Conservation (phyloP, 2,888 invertebrate genomes). For the Polydesmus complanatus region DNA sequence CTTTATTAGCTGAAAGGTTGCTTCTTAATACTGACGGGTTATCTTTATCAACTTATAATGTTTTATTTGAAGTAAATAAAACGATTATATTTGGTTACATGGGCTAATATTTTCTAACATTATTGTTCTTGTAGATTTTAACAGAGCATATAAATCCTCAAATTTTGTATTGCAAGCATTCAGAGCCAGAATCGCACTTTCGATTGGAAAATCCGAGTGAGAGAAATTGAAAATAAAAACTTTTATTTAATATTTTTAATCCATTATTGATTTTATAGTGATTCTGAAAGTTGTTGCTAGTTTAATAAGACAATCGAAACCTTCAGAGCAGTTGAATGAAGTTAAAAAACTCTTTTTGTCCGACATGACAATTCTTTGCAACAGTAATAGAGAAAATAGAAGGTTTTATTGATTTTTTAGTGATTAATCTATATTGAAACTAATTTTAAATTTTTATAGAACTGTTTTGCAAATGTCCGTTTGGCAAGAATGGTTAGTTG, state of each 20-base stretch:
- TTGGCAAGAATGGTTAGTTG: slow-evolving; percentile 99
- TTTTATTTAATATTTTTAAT: slow-evolving; percentile 1
- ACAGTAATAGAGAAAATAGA: slow-evolving; percentile 91
- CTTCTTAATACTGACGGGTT: slow-evolving; percentile 76
- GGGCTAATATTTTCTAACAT: slow-evolving; percentile 2
- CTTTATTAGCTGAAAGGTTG: slow-evolving; percentile 82
- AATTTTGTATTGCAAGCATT: slow-evolving; percentile 81
- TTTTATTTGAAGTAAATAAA: slow-evolving; percentile 91
- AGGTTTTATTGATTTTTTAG: slow-evolving; percentile 34
- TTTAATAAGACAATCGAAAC: slow-evolving; percentile 88
- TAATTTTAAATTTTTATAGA: slow-evolving; percentile 23
- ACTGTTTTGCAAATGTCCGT: slow-evolving; percentile 99
- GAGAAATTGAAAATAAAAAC: no score
- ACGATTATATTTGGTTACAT: background rate
- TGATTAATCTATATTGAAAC: background rate
- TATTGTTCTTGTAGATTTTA: slow-evolving; percentile 49
- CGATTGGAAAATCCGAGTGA: slow-evolving; percentile 91
- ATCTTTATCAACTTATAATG: slow-evolving; percentile 91
- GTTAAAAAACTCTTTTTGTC: slow-evolving; percentile 93
- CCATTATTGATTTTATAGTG: slow-evolving; percentile 46
- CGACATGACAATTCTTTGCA: slow-evolving; percentile 95
- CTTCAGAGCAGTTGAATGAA: slow-evolving; percentile 74
- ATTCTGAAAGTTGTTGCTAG: slow-evolving; percentile 97
- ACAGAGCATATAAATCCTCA: slow-evolving; percentile 94
- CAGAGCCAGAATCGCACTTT: slow-evolving; percentile 89